Evolutionary conservation across 2,888 invertebrate species (phyloP).

Genomic region (Lamproptera curius): DNA sequence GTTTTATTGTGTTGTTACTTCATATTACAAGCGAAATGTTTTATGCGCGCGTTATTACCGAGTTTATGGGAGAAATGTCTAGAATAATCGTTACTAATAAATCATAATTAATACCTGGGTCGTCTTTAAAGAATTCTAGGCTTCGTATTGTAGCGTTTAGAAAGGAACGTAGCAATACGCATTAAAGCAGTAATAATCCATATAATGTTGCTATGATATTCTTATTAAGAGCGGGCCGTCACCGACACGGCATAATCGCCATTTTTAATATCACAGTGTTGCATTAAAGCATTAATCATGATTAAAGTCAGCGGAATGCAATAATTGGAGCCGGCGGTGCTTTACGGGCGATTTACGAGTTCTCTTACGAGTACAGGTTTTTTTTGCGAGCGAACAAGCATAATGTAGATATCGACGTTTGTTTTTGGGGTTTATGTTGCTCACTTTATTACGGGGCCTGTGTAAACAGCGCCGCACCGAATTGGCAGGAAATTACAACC

Average conservation of each 20-base stretch:
- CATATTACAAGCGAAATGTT: no score
- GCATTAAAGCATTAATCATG: slow-evolving; percentile 49
- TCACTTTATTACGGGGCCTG: slow-evolving; percentile 47
- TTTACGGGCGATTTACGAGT: slow-evolving; percentile 64
- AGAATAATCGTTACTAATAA: no score
- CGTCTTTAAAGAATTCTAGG: no score
- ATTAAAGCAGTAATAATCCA: no score
- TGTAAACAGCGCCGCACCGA: slow-evolving; percentile 38
- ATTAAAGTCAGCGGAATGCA: slow-evolving; percentile 57
- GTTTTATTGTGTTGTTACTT: not conserved
- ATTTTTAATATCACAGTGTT: slow-evolving; percentile 19
- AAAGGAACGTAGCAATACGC: no score
- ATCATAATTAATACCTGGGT: no score
- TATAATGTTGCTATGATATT: no score
- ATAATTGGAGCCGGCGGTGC: slow-evolving; percentile 58
- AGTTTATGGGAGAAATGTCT: no score
- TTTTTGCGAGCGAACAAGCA: slow-evolving; percentile 51
- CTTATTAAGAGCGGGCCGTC: no score
- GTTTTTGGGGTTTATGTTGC: slow-evolving; percentile 44
- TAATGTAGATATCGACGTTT: slow-evolving; percentile 54
- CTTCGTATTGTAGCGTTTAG: no score
- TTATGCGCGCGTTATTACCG: no score
- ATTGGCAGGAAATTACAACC: slow-evolving; percentile 41
- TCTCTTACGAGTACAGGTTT: slow-evolving; percentile 44
- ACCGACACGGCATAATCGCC: slow-evolving; percentile 31